These are phyloP conservation scores for Sebastes cheni DNA, from an alignment of 2,797 vertebrate genomes.

Conservation along the genomic window DNA sequence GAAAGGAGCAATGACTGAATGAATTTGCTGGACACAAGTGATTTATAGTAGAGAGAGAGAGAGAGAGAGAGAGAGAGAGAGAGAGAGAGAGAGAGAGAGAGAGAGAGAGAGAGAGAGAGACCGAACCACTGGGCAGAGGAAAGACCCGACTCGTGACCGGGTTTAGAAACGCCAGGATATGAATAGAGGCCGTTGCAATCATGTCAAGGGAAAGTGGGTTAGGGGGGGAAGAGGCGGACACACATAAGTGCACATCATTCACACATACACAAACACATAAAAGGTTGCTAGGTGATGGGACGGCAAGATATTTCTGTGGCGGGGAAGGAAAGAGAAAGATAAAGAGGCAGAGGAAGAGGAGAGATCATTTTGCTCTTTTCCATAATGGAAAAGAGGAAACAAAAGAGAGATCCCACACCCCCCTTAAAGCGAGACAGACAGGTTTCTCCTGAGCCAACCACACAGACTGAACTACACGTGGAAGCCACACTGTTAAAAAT, in stretches of 20 bases:
- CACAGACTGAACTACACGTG: constrained; percentile 31
- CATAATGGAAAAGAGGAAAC: constrained; percentile 33
- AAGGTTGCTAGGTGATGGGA: constrained; percentile 70
- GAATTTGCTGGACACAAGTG: constrained; percentile 80
- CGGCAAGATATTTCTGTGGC: constrained; percentile 29
- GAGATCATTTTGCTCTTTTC: constrained; percentile 23
- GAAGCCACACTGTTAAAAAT: constrained; percentile 11
- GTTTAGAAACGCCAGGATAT: constrained; percentile 39
- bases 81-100: not conserved
- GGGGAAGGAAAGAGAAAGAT: not conserved
- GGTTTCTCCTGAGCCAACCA: constrained; percentile 55
- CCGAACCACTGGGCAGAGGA: constrained; percentile 1
- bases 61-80: not conserved
- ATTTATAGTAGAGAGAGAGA: constrained; percentile 80
- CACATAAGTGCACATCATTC: constrained; percentile 14
- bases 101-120: not conserved
- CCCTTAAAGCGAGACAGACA: constrained; percentile 53
- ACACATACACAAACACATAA: constrained; percentile 8
- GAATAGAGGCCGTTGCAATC: constrained; percentile 36
- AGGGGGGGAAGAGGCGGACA: not conserved
- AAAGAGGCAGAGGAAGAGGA: not conserved
- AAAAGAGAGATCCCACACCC: constrained; percentile 31
- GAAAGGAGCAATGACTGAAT: constrained; percentile 56
- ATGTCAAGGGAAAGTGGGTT: constrained; percentile 30
- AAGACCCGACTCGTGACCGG: constrained; percentile 37